Evolutionary conservation across 2,113 vertebrate species (phyloP).

Genomic region (Catharus bicknelli): DNA sequence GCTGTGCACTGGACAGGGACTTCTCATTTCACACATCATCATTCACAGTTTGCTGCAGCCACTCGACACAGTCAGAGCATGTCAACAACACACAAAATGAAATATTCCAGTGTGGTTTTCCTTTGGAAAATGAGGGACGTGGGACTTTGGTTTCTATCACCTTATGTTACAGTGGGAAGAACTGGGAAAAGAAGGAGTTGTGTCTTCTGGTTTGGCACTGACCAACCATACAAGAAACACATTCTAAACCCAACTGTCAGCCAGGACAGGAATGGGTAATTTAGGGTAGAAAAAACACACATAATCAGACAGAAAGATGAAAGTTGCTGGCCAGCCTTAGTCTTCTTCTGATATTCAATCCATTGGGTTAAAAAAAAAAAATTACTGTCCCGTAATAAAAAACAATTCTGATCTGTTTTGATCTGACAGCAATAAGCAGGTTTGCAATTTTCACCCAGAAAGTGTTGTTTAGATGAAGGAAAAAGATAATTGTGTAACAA

Average conservation of each 20-base stretch:
- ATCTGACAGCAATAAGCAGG: background rate
- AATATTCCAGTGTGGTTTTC: background rate
- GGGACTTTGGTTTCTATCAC: background rate
- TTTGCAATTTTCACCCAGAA: background rate
- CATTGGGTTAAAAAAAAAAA: background rate
- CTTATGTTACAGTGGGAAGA: background rate
- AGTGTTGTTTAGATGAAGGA: background rate
- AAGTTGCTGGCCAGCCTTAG: background rate
- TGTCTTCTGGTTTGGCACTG: background rate
- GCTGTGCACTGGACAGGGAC: constrained; percentile 48
- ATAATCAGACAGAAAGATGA: background rate
- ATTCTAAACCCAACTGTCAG: background rate
- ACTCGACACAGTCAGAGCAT: background rate
- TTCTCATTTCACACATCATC: constrained; percentile 66
- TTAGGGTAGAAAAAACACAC: background rate
- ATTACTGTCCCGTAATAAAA: background rate
- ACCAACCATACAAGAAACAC: background rate
- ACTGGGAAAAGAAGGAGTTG: background rate
- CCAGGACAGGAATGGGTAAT: background rate
- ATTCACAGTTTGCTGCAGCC: constrained; percentile 47
- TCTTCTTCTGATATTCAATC: background rate
- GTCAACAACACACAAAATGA: constrained; percentile 22
- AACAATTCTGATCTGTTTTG: background rate
- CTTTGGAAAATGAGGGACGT: background rate
- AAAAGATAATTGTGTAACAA: background rate